phyloP scores from a whole-genome alignment of 2,797 vertebrate genomes.

The Parotocinclus haroldoi region DNA sequence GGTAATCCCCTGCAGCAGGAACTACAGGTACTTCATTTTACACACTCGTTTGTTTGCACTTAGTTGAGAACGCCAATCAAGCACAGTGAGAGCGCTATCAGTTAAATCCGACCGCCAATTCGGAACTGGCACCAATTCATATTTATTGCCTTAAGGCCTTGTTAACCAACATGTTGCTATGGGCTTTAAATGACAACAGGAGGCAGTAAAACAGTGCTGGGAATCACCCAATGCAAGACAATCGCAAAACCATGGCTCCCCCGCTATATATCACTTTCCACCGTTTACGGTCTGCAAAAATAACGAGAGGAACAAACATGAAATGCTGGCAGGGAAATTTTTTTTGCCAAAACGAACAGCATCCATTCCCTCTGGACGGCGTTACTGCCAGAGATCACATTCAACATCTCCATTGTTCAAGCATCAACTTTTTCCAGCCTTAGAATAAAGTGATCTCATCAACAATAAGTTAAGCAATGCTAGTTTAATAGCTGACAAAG shows the following conservation, averaged over 20 bases:
- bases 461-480: not conserved
- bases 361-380: conserved; percentile 5
- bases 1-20: no score
- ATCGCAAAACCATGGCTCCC: conserved; percentile 34
- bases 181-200: conserved; percentile 38
- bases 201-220: conserved; percentile 45
- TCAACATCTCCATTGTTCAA: conserved; percentile 18
- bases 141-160: conserved; percentile 10
- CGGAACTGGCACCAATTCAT: conserved; percentile 6
- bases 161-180: conserved; percentile 28
- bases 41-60: no score
- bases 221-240: conserved; percentile 38
- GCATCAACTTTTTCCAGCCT: conserved; percentile 6
- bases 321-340: conserved; percentile 17
- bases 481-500: conserved; percentile 5
- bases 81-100: no score
- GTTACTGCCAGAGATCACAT: conserved; percentile 4
- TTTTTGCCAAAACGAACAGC: conserved; percentile 30
- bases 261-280: conserved; percentile 20
- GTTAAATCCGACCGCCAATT: no score
- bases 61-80: no score
- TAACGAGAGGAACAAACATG: conserved; percentile 33
- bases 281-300: conserved; percentile 12
- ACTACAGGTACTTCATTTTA: no score
- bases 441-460: conserved; percentile 26